Evolutionary conservation across 2,797 vertebrate genomes (phyloP).

Genomic region (Sciurus vulgaris): DNA sequence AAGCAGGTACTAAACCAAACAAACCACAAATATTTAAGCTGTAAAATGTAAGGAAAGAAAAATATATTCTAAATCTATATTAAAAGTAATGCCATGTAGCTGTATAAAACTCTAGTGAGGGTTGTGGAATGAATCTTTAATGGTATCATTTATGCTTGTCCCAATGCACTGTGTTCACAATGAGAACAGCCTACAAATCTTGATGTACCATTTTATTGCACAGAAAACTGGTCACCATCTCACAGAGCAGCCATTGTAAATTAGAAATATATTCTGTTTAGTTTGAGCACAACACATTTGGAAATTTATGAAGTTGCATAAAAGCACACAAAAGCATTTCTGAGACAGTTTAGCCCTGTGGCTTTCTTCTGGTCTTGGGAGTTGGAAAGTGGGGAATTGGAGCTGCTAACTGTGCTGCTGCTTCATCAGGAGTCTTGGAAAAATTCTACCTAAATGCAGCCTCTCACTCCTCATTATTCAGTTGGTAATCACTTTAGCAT

Average conservation of each 20-base stretch:
- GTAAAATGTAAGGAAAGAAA: constrained; percentile 74
- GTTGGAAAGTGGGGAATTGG: not conserved
- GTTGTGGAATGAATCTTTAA: constrained; percentile 80
- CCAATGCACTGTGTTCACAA: constrained; percentile 68
- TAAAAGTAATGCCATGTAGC: constrained; percentile 73
- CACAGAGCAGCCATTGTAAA: constrained; percentile 79
- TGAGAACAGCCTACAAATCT: constrained; percentile 82
- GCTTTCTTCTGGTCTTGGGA: constrained; percentile 58
- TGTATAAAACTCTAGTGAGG: constrained; percentile 70
- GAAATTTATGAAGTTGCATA: constrained; percentile 81
- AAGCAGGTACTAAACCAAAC: constrained; percentile 71
- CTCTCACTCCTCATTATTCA: not conserved
- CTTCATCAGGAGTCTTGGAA: not conserved
- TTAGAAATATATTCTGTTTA: constrained; percentile 82
- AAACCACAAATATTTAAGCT: constrained; percentile 76
- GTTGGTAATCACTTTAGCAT: not conserved
- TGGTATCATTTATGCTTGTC: constrained; percentile 76
- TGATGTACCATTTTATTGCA: constrained; percentile 80
- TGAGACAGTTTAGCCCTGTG: constrained; percentile 59
- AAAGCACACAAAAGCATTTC: constrained; percentile 74
- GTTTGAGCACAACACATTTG: constrained; percentile 77
- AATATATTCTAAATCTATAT: constrained; percentile 79
- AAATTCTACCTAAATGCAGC: not conserved
- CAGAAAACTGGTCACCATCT: constrained; percentile 79
- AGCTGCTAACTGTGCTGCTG: not conserved